Conservation (phyloP, 2,797 vertebrate species). For the Gymnothorax reevesii region DNA sequence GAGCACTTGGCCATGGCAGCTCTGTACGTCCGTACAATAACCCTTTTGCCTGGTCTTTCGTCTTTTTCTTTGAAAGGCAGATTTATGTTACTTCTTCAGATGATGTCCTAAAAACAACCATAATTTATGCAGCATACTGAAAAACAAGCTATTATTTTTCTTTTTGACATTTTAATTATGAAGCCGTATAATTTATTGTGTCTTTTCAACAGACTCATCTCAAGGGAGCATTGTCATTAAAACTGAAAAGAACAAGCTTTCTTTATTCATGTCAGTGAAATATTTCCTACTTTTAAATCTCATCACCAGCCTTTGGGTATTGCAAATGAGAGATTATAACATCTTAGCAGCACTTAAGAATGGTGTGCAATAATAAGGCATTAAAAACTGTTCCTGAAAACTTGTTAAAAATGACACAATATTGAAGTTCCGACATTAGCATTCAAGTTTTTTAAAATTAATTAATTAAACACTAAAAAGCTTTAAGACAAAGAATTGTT, state of each 20-base stretch:
- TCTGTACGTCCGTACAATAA: conserved; percentile 7
- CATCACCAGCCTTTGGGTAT: not conserved
- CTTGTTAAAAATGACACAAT: not conserved
- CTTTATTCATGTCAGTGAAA: conserved; percentile 9
- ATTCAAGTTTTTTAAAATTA: not conserved
- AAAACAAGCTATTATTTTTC: conserved; percentile 9
- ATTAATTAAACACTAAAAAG: not conserved
- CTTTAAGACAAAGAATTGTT: not conserved
- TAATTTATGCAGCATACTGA: conserved; percentile 12
- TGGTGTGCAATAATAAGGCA: not conserved
- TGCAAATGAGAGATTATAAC: not conserved
- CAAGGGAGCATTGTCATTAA: conserved; percentile 19
- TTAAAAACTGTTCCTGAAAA: not conserved
- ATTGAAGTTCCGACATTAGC: not conserved
- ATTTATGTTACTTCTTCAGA: conserved; percentile 9
- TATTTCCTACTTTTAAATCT: not conserved
- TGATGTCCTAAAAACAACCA: not conserved
- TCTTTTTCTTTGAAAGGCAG: not conserved
- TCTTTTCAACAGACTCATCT: not conserved
- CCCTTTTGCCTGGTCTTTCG: not conserved
- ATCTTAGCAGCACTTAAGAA: not conserved
- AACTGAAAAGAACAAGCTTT: not conserved
- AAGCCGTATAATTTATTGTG: conserved; percentile 10
- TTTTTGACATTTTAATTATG: conserved; percentile 24
- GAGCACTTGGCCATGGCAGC: not conserved